Base-by-base conservation (phyloP, 2,113 vertebrate genomes). In the Scytalopus superciliaris region DNA sequence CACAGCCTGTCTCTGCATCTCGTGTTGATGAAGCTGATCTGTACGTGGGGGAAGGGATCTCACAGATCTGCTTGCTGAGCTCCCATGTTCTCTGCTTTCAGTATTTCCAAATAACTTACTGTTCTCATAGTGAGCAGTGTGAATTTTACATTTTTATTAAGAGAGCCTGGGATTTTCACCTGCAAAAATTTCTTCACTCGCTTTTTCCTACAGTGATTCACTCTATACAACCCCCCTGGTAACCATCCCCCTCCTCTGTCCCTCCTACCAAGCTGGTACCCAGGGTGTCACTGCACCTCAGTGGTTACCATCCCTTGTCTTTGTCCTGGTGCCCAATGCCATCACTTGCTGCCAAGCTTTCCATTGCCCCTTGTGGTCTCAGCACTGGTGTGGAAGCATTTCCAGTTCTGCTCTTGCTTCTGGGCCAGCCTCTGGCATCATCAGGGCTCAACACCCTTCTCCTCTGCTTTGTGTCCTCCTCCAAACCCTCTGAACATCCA, bases 211-310 rank as follows among this genome's bases (percentile, higher is more conserved):
- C 33, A 14, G 12, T 5, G 14, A 66, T 86, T 33, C 56, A 33
- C 17, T 21, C 62, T 16, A 7, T 11, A 16, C 13, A 28, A 4
- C 9, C 35, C 24, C 13, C 11, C 17, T 50, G 27, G 33, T 40
- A n/a, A n/a, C 24, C 30, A 50, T 9, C n/a, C 28, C 18, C 30
- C 56, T 85, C 53, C 49, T 52, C 77, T 35, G 49, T 24, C 25
- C 22, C 19, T 39, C 49, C 52, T n/a, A 3, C 0, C 2, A 42
- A 82, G 31, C 57, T 37, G 45, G 39, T 23, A 66, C 39, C 44
- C 0, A 2, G 30, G 22, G 7, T 39, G 47, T 28, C 39, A 10
- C 69, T 28, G 14, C 23, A 25, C 40, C 50, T 50, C 1, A 0
- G 42, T n/a, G 40, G 17, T 37, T 24, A 23, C 57, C 28, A 56